Percentiles rank a stretch among this genome's conserved stretches.
Conservation (phyloP, 2,888 invertebrate species). For the Catotricha subobsoleta region DNA sequence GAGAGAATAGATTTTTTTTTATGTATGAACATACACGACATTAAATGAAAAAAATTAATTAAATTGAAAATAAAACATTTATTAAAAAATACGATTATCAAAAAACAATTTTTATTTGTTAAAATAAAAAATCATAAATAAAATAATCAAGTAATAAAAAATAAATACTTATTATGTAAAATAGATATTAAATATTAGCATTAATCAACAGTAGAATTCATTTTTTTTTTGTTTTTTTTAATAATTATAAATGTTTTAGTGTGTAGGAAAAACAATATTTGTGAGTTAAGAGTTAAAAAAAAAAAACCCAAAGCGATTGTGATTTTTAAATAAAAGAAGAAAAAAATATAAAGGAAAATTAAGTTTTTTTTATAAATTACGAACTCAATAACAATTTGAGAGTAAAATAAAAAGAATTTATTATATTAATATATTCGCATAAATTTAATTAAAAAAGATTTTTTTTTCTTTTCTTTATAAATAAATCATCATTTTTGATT, state of each 20-base stretch:
- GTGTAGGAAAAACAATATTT: not conserved
- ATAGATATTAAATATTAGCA: not conserved
- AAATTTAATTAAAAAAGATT: not conserved
- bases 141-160: not conserved
- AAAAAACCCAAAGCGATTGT: conserved; percentile 13
- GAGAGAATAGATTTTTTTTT: no score
- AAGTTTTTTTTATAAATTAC: not conserved
- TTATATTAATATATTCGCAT: no score
- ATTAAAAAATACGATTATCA: conserved; percentile 1
- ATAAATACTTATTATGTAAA: not conserved
- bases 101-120: not conserved
- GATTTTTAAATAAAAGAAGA: conserved; percentile 11
- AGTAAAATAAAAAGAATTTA: no score
- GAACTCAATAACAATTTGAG: not conserved
- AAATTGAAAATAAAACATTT: not conserved
- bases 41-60: not conserved
- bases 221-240: not conserved
- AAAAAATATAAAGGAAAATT: conserved; percentile 8
- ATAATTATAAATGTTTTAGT: not conserved
- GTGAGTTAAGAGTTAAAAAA: not conserved
- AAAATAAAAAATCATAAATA: not conserved
- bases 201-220: not conserved
- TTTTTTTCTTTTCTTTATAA: not conserved
- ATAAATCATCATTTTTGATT: conserved; percentile 1
- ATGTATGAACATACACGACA: no score